Conservation (phyloP, 2,888 invertebrate species). For the Epinotia brunnichana region DNA sequence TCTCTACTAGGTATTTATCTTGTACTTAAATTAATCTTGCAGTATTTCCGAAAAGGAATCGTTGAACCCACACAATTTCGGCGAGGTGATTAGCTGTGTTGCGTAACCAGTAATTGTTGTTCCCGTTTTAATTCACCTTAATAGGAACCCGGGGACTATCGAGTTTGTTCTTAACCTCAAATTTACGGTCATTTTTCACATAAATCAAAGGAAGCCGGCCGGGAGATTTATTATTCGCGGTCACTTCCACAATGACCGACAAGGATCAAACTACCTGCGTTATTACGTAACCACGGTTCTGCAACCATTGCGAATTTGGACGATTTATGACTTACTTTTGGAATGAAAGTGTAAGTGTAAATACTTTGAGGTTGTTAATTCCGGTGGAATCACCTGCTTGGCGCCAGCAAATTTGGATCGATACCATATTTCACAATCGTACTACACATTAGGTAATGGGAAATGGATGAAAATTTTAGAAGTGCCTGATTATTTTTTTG, state of each 20-base stretch:
- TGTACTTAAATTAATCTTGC: neutral
- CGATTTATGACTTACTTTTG: slow-evolving; percentile 68
- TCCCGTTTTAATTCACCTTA: slow-evolving; percentile 56
- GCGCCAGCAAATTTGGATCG: neutral
- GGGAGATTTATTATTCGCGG: slow-evolving; percentile 77
- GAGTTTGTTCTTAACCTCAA: slow-evolving; percentile 74
- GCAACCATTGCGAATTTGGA: slow-evolving; percentile 59
- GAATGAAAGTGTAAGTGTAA: slow-evolving; percentile 66
- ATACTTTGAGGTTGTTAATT: slow-evolving; percentile 31
- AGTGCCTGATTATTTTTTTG: too few relatives aligned
- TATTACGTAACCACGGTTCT: slow-evolving; percentile 59
- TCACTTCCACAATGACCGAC: slow-evolving; percentile 62
- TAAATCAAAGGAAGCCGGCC: slow-evolving; percentile 81
- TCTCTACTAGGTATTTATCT: neutral
- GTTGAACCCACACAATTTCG: slow-evolving; percentile 30
- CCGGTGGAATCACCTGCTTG: neutral
- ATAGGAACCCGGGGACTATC: slow-evolving; percentile 67
- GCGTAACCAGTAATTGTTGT: slow-evolving; percentile 39
- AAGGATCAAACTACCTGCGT: slow-evolving; percentile 56
- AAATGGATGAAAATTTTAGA: too few relatives aligned
- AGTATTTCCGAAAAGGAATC: slow-evolving; percentile 17
- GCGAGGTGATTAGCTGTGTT: slow-evolving; percentile 33
- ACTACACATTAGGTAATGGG: too few relatives aligned
- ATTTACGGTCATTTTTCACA: slow-evolving; percentile 84
- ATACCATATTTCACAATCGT: too few relatives aligned